Evolutionary conservation across 2,113 vertebrate species (phyloP).

Genomic region (Pipa parva): DNA sequence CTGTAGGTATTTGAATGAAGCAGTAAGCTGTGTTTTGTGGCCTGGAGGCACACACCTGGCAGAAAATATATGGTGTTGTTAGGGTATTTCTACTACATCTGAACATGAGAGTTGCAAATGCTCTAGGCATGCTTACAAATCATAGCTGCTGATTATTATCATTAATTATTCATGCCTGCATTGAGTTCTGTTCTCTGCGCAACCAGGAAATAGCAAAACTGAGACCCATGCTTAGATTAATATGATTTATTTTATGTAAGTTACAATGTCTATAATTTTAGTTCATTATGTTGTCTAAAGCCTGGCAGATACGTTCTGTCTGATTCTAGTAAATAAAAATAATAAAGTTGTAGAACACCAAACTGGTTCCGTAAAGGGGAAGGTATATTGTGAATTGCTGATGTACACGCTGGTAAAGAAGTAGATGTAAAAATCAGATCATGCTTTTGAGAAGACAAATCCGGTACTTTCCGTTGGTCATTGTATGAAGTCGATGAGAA

Average conservation of each 20-base stretch:
- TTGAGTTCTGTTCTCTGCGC: not conserved
- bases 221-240: not conserved
- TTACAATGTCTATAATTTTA: not conserved
- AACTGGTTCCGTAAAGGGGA: too few relatives aligned
- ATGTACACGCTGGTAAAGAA: too few relatives aligned
- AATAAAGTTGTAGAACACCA: too few relatives aligned
- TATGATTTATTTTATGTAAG: not conserved
- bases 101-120: not conserved
- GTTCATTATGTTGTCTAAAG: not conserved
- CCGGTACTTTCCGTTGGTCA: too few relatives aligned
- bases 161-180: not conserved
- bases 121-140: not conserved
- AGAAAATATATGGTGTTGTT: not conserved
- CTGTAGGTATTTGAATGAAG: not conserved
- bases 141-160: not conserved
- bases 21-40: not conserved
- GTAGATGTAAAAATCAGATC: too few relatives aligned
- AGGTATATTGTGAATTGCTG: too few relatives aligned
- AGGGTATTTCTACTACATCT: not conserved
- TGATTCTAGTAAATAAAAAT: too few relatives aligned
- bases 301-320: too few relatives aligned
- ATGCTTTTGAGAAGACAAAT: too few relatives aligned
- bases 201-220: not conserved
- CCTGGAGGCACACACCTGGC: not conserved
- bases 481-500: too few relatives aligned